Base-by-base conservation (phyloP, 2,113 vertebrate genomes). In the Patagioenas fasciata region DNA sequence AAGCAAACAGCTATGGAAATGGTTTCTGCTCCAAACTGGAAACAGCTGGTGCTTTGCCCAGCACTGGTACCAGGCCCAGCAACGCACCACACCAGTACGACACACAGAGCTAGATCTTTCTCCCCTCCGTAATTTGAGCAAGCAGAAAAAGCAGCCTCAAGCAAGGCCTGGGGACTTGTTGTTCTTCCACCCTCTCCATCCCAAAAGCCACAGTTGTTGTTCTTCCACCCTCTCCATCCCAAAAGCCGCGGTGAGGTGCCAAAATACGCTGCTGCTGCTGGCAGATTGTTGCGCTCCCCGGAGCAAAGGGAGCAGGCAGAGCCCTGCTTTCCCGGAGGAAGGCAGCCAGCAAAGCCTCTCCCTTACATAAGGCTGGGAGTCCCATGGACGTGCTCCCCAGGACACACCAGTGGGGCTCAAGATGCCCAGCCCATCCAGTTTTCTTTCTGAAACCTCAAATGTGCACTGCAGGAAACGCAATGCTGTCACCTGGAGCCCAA, bases 381-480 rank as follows among this genome's bases (percentile, higher is more conserved):
- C 28, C 61, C 47, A 47, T 0, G 10, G 38, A 73, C 42, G 21
- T 2, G 14, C 48, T 93, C 57, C 25, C 60, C 47, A 38, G 77
- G 64, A 80, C 29, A 10, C 8, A 20, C 29, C 8, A 5, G 21
- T 32, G 57, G 50, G 81, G 36, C 64, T 84, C 40, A 26, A 58
- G 64, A 53, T 56, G 53, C 70, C n/a, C 50, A 54, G 44, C 15
- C 57, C 47, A 54, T 36, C 2, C 3, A 57, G 38, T 64, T 78
- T 66, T 60, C 29, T 54, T 69, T 66, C 77, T 23, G 29, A 86
- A 91, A 78, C 44, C 42, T 72, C 32, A 0, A 24, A 42, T 0
- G 0, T 6, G 34, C 2, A 1, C n/a, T 1, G 6, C 50, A 36
- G 67, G 54, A 61, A 60, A 10, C 36, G 64, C 0, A 0, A 34